Conservation (phyloP, 2,797 vertebrate genomes). For the Mionectes olivaceus region DNA sequence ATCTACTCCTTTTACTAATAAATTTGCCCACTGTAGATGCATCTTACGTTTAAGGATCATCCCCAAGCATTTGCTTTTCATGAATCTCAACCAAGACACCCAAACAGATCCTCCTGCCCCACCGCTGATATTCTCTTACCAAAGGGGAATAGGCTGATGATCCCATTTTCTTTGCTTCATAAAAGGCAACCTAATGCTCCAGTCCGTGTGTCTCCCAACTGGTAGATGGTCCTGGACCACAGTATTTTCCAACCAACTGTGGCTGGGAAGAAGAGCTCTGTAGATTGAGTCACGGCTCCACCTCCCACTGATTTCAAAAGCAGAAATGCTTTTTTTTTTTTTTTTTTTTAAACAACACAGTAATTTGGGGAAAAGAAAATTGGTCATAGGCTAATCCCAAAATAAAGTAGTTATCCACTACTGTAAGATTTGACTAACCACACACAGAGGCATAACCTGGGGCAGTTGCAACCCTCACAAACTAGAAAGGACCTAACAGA, state of each 20-base stretch:
- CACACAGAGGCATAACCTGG: neutral
- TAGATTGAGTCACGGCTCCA: slow-evolving; percentile 71
- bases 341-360: neutral
- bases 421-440: neutral
- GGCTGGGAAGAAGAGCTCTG: neutral
- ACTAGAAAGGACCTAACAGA: neutral
- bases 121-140: slow-evolving; percentile 10
- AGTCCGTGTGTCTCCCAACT: neutral
- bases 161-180: slow-evolving; percentile 26
- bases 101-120: neutral
- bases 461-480: neutral
- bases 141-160: slow-evolving; percentile 15
- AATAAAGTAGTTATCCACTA: neutral
- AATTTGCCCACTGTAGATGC: neutral
- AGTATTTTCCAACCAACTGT: neutral
- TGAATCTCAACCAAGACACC: neutral
- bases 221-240: neutral
- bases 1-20: neutral
- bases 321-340: neutral
- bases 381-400: neutral
- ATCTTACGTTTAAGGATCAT: neutral
- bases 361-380: neutral
- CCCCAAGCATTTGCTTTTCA: neutral
- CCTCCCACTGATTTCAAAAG: slow-evolving; percentile 60
- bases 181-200: neutral